Percentiles rank a stretch among this genome's conserved stretches.
phyloP scores from a whole-genome alignment of 2,797 vertebrate genomes.

The Vireo griseus region DNA sequence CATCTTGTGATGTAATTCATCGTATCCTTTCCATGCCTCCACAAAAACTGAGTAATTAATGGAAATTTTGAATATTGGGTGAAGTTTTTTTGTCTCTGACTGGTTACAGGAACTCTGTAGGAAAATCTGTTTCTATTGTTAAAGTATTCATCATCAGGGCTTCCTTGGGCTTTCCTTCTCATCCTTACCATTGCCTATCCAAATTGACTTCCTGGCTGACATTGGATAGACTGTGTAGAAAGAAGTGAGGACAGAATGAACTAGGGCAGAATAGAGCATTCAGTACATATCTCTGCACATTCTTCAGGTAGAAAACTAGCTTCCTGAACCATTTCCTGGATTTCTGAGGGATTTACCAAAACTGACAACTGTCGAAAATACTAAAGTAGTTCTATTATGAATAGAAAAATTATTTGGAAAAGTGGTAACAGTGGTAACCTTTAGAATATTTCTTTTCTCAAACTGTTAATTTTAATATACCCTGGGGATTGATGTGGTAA shows the following conservation, averaged over 20 bases:
- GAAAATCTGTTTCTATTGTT: neutral
- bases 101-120: neutral
- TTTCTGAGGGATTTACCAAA: neutral
- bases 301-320: neutral
- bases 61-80: neutral
- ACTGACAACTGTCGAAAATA: neutral
- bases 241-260: neutral
- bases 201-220: neutral
- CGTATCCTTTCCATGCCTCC: neutral
- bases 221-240: neutral
- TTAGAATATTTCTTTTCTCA: neutral
- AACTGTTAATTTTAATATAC: neutral
- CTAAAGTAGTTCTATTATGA: neutral
- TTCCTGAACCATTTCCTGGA: neutral
- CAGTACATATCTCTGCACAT: neutral
- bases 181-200: neutral
- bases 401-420: neutral
- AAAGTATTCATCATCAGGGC: neutral
- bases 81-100: neutral
- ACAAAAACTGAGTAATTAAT: neutral
- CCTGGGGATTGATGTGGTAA: neutral
- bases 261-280: neutral
- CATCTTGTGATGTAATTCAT: neutral
- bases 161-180: neutral
- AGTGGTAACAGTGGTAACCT: neutral